Evolutionary conservation across 2,888 invertebrate species (phyloP), one percentile per base, ranked within the genome.

Genomic region (Andrena hattorfiana): DNA sequence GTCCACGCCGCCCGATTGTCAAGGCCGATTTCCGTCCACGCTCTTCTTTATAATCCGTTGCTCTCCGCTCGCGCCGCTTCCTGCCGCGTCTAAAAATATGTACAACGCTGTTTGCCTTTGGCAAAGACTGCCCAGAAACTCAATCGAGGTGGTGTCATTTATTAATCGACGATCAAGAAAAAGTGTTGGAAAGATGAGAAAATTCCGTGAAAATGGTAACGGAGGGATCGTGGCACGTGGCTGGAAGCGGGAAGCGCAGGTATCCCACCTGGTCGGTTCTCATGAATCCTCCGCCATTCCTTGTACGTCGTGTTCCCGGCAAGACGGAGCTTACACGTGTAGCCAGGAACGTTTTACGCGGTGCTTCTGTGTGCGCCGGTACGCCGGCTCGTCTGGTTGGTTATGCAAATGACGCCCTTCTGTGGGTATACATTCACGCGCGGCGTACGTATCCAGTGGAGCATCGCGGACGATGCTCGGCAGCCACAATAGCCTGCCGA

Each of bases 381-480:
- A 73, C 64, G 70, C 85, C 67, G 62, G 73, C 48, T 76, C 81
- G 83, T 83, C 86, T 85, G 86, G 89, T 89, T 84, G 90, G 89
- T 92, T 92, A 93, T 93, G 93, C 91, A 92, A 93, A 93, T 92
- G 88, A 90, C 88, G 85, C 86, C 80, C 84, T 73, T 78, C 81
- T 80, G 82, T 85, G 78, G 80, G 60, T 81, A 70, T 74, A 67
- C 60, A 48, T 72, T 62, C 77, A 72, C 76, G 10, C 54, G 13
- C 6, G n/a, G 42, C 4, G 3, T 23, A 66, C 73, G 70, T 67
- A 64, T 54, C 26, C 64, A 68, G 23, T 59, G 69, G 59, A 62
- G 28, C 75, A 68, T 74, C 76, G 84, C 35, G 63, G 85, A 64
- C 82, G 77, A 76, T 82, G 76, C 83, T 84, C 73, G 84, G 84